Evolutionary conservation across 2,888 invertebrate species (phyloP).

Genomic region (Cephus spinipes): DNA sequence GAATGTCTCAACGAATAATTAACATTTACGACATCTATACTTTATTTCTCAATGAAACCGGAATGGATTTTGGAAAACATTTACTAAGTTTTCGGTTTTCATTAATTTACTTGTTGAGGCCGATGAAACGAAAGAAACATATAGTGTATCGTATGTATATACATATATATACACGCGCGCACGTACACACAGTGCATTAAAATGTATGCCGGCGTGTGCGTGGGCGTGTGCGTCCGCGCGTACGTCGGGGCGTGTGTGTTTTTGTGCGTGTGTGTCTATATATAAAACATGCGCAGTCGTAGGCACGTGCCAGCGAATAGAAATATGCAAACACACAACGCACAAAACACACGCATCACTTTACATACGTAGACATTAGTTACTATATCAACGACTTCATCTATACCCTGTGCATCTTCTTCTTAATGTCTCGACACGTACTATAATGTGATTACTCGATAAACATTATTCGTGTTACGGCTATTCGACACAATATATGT

Average conservation of each 20-base stretch:
- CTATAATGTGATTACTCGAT: conserved; percentile 58
- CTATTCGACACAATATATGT: conserved; percentile 45
- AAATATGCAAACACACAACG: not conserved
- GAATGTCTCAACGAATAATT: conserved; percentile 53
- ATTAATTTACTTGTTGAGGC: conserved; percentile 54
- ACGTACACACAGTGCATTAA: not conserved
- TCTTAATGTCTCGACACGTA: conserved; percentile 61
- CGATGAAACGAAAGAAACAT: conserved; percentile 64
- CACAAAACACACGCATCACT: not conserved
- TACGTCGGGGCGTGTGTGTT: not conserved
- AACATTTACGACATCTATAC: conserved; percentile 61
- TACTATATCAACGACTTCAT: conserved; percentile 64
- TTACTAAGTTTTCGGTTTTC: conserved; percentile 41
- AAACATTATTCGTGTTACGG: conserved; percentile 45
- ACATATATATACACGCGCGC: not conserved
- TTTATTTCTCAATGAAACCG: conserved; percentile 32
- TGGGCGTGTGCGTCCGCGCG: not conserved
- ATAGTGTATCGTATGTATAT: conserved; percentile 39
- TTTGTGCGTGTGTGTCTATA: not conserved
- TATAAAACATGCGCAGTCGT: conserved; percentile 26
- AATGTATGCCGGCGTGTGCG: not conserved
- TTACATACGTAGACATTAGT: conserved; percentile 63
- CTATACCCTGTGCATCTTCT: conserved; percentile 67
- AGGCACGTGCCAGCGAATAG: too few species aligned
- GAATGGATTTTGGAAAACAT: conserved; percentile 59